Conservation (phyloP, 2,888 invertebrate genomes). For the Slavum lentiscoides region DNA sequence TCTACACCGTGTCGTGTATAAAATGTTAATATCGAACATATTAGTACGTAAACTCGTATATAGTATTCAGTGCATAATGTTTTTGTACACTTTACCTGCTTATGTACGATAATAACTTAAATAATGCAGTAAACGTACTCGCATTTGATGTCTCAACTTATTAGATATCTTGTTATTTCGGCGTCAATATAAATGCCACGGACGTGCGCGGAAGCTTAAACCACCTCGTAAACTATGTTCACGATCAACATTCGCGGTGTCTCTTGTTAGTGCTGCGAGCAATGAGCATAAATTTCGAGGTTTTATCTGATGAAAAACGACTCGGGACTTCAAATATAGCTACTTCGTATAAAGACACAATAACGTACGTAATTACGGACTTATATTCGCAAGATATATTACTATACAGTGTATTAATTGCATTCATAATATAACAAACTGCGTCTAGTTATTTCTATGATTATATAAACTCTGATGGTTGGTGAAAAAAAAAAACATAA, state of each 20-base stretch:
- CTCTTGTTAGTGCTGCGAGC: slow-evolving; percentile 32
- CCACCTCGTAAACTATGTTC: slow-evolving; percentile 34
- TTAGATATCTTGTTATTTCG: slow-evolving; percentile 43
- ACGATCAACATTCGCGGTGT: slow-evolving; percentile 12
- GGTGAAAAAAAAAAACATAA: no score
- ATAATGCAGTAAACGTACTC: slow-evolving; percentile 36
- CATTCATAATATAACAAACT: no score
- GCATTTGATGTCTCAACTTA: slow-evolving; percentile 16
- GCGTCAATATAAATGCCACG: slow-evolving; percentile 39
- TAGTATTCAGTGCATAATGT: not conserved
- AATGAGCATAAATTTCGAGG: slow-evolving; percentile 21
- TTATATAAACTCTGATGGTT: no score
- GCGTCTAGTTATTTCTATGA: no score
- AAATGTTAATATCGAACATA: not conserved
- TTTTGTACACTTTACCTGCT: not conserved
- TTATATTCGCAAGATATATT: not conserved
- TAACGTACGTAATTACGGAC: slow-evolving; percentile 5
- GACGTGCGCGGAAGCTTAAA: slow-evolving; percentile 41
- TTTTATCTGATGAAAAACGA: slow-evolving; percentile 33
- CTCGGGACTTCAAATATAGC: slow-evolving; percentile 6
- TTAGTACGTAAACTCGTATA: not conserved
- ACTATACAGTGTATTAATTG: no score
- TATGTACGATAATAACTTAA: slow-evolving; percentile 7
- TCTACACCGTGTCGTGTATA: no score
- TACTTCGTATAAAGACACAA: not conserved